Conservation (phyloP, 2,797 vertebrate species). For the Esox lucius region DNA sequence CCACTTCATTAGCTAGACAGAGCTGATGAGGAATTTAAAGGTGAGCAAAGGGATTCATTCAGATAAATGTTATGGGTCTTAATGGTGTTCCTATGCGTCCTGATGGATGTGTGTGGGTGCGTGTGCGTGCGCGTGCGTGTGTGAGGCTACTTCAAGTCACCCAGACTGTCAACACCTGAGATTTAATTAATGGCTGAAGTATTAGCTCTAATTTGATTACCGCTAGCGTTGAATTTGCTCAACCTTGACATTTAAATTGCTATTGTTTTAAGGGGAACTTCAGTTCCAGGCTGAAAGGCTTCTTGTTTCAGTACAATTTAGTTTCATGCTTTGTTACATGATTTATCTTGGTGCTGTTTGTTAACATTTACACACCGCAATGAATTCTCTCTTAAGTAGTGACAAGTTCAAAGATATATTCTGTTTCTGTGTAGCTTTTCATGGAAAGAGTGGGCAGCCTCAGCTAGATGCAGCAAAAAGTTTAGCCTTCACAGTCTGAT, state of each 20-base stretch:
- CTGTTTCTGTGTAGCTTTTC: neutral
- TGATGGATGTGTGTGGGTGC: neutral
- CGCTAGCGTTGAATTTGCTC: neutral
- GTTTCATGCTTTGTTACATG: neutral
- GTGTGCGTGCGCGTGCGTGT: neutral
- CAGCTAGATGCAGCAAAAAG: slow-evolving; percentile 8
- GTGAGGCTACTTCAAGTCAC: neutral
- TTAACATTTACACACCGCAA: neutral
- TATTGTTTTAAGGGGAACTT: neutral
- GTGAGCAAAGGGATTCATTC: no score
- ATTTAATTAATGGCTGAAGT: neutral
- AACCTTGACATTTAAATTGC: neutral
- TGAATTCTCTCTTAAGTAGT: neutral
- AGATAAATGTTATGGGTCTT: no score
- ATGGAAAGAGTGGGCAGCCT: no score
- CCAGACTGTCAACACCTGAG: neutral
- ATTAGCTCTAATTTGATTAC: neutral
- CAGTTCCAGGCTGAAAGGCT: neutral
- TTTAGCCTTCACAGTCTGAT: slow-evolving; percentile 23
- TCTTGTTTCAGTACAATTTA: neutral
- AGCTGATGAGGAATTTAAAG: no score
- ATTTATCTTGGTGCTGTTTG: neutral
- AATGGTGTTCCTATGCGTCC: no score
- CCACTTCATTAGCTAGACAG: no score
- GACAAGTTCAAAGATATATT: neutral